Percentiles rank a stretch among this genome's conserved stretches.
These are phyloP conservation scores for Eremophila alpestris DNA, from an alignment of 2,797 vertebrate genomes.

Conservation along the genomic window DNA sequence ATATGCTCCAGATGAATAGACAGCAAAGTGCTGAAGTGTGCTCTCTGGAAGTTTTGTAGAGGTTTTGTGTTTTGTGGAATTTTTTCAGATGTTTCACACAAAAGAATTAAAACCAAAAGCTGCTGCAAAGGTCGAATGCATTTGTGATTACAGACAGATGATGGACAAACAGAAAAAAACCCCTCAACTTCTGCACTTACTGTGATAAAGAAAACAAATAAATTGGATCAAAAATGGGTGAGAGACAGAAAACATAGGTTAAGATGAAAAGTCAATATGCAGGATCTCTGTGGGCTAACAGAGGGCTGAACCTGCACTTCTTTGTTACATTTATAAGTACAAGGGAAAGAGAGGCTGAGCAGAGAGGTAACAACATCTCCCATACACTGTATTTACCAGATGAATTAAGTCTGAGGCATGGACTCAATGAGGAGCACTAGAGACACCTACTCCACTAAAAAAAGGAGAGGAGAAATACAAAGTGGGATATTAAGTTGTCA, in stretches of 20 bases:
- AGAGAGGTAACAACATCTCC: neutral
- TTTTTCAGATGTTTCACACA: neutral
- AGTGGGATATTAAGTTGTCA: neutral
- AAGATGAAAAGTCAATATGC: neutral
- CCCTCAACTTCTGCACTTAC: neutral
- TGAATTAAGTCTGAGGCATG: neutral
- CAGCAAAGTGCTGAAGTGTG: conserved; percentile 14
- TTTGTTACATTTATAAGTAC: neutral
- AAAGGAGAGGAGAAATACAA: neutral
- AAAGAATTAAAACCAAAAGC: conserved; percentile 26
- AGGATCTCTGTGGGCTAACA: neutral
- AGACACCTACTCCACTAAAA: neutral
- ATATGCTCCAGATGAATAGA: neutral
- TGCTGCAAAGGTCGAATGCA: neutral
- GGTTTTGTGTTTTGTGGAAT: neutral
- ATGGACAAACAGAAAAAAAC: neutral
- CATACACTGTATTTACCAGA: neutral
- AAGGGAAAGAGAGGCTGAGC: neutral
- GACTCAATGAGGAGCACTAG: neutral
- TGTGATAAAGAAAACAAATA: neutral
- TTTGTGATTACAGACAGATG: neutral
- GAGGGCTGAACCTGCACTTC: neutral
- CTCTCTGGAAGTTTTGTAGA: conserved; percentile 1
- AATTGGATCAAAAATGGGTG: conserved; percentile 7
- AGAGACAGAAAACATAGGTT: neutral